Base-by-base conservation (phyloP, 2,113 vertebrate genomes). In the Dicentrarchus labrax region DNA sequence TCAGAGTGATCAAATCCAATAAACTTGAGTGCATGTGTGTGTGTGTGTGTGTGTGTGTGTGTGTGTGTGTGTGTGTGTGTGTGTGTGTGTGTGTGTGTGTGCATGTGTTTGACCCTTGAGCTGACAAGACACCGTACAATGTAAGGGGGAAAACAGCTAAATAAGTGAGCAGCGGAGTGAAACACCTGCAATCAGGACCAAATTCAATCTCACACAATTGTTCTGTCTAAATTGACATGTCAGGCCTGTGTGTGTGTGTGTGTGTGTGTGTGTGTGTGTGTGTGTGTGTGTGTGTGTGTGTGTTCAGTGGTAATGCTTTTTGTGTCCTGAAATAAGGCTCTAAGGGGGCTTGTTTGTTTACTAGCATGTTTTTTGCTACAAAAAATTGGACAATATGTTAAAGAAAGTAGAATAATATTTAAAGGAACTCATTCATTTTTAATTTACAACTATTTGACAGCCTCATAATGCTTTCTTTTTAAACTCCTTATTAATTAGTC, bases 151-250 rank as follows among this genome's bases (percentile, higher is more conserved):
- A n/a, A n/a, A n/a, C 24, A 6, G 67, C 66, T 61, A 87, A 87
- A 86, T 80, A 79, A 86, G 61, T 5, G 50, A 70, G 78, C 74
- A 77, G 84, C 17, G 0, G 68, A 80, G 80, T 75, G 83, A 84
- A 79, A 78, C 86, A 84, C 80, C 68, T 87, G n/a, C 78, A 89
- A 88, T 85, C 50, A 51, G 64, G 47, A 38, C 45, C 51, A 67
- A 80, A 90, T 87, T 88, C 88, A 90, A 83, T 90, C 87, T 73
- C 70, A 62, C 72, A 83, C 76, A 48, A 79, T 56, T 86, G 73
- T 48, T 77, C 3, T 51, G 72, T 83, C 45, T 54, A 86, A 75
- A 83, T 71, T 80, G 88, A 90, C 76, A 87, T 81, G 24, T 78
- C 80, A 84, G 22, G 9, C 30, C 2, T 1, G 17, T 22, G 61